Conservation (phyloP, 1,140 invertebrate species). For the Matsumurasca onukii region DNA sequence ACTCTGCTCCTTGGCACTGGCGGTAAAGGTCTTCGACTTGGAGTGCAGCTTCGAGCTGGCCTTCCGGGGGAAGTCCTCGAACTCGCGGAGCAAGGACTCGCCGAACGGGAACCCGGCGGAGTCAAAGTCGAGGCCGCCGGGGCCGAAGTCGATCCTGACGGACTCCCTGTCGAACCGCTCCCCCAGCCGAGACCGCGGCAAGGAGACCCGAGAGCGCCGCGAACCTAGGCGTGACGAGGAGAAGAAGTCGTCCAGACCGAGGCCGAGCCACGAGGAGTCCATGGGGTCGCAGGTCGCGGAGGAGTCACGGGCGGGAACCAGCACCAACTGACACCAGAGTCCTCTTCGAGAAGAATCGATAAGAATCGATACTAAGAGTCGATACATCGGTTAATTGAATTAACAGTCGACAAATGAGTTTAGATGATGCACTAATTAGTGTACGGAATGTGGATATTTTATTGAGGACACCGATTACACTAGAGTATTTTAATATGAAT, state of each 20-base stretch:
- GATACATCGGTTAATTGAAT: too few relatives aligned
- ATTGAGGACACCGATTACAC: too few relatives aligned
- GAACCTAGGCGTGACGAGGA: neutral
- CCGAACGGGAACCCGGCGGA: neutral
- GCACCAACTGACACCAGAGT: too few relatives aligned
- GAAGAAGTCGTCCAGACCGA: conserved; percentile 15
- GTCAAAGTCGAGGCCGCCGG: neutral
- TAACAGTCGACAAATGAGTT: too few relatives aligned
- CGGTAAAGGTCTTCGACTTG: too few relatives aligned
- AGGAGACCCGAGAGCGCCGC: neutral
- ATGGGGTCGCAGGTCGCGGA: neutral
- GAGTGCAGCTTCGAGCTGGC: neutral
- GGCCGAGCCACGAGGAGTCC: conserved; percentile 7
- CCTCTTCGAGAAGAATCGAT: too few relatives aligned
- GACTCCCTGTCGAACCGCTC: neutral
- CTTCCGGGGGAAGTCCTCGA: neutral
- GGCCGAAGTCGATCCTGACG: conserved; percentile 10
- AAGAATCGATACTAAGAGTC: too few relatives aligned
- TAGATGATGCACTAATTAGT: too few relatives aligned
- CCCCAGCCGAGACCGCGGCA: neutral
- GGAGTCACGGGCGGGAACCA: too few relatives aligned
- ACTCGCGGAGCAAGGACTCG: neutral
- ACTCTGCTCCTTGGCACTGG: too few relatives aligned
- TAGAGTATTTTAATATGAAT: too few relatives aligned
- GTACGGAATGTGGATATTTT: too few relatives aligned